These are phyloP conservation scores for Styela plicata DNA, from an alignment of 23 tunicate genomes.

Conservation along the genomic window DNA sequence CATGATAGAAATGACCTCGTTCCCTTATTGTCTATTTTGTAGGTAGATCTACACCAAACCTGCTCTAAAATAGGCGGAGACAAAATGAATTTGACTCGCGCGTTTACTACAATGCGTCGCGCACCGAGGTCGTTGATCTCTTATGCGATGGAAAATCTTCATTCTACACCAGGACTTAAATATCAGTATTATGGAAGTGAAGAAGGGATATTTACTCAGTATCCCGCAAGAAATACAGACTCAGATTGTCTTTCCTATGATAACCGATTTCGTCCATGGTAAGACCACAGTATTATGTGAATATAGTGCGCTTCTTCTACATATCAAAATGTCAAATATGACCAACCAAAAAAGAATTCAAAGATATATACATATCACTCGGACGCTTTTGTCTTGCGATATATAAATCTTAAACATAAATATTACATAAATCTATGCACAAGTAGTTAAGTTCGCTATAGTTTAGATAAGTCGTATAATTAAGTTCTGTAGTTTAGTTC, in stretches of 20 bases:
- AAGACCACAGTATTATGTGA: too few relatives aligned
- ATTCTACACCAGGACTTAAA: slow-evolving; percentile 42
- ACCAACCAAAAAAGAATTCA: too few relatives aligned
- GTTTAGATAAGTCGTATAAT: too few relatives aligned
- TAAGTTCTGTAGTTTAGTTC: too few relatives aligned
- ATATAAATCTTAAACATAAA: too few relatives aligned
- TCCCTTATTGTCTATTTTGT: neutral
- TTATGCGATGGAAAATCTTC: slow-evolving; percentile 39
- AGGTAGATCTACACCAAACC: neutral
- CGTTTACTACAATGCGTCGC: slow-evolving; percentile 17
- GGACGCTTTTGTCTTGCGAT: too few relatives aligned
- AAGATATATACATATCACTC: too few relatives aligned
- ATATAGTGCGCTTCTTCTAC: too few relatives aligned
- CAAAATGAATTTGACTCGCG: neutral
- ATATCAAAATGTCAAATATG: too few relatives aligned
- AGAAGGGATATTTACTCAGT: slow-evolving; percentile 53
- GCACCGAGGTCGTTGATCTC: neutral
- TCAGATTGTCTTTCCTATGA: slow-evolving; percentile 46
- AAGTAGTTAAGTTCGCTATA: too few relatives aligned
- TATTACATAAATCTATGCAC: too few relatives aligned
- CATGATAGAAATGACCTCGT: neutral
- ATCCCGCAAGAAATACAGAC: slow-evolving; percentile 34
- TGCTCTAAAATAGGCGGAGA: neutral
- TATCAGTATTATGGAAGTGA: slow-evolving; percentile 89
- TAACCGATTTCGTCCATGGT: slow-evolving; percentile 84